A percentile compares a stretch with the other conserved stretches of the same genome.
These are phyloP conservation scores for Coleophora flavipennella DNA, from an alignment of 2,888 invertebrate species.

Conservation along the genomic window DNA sequence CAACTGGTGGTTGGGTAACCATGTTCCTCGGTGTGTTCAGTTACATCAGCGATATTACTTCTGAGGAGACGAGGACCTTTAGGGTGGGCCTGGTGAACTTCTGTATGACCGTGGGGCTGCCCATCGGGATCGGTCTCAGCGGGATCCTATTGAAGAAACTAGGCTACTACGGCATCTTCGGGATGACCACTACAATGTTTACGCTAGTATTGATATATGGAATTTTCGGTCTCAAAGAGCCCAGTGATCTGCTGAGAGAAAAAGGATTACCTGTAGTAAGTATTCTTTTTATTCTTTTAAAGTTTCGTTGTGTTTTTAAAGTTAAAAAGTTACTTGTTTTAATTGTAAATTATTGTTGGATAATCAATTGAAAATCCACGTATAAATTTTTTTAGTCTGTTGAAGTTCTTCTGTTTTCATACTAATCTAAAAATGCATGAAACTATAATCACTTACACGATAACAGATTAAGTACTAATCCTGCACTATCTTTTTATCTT, in stretches of 20 bases:
- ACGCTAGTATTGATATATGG: conserved; percentile 80
- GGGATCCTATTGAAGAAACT: conserved; percentile 56
- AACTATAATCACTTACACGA: too few relatives aligned
- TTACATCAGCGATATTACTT: conserved; percentile 75
- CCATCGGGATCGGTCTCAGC: conserved; percentile 68
- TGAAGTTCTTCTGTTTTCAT: too few relatives aligned
- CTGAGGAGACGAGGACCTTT: conserved; percentile 70
- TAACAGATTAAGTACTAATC: too few relatives aligned
- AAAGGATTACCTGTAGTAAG: conserved; percentile 50
- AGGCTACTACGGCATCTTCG: conserved; percentile 63
- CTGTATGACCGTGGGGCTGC: conserved; percentile 71
- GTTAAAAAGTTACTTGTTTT: too few relatives aligned
- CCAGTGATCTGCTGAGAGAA: conserved; percentile 49
- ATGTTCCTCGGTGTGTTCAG: conserved; percentile 75
- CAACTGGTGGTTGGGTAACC: conserved; percentile 71
- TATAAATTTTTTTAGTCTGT: too few relatives aligned
- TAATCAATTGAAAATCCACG: too few relatives aligned
- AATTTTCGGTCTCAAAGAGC: conserved; percentile 78
- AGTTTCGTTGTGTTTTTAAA: too few relatives aligned
- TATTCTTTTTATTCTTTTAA: too few relatives aligned
- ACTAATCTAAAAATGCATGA: too few relatives aligned
- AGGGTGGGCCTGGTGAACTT: conserved; percentile 76
- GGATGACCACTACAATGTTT: conserved; percentile 47
- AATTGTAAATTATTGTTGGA: too few relatives aligned
- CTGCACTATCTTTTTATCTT: too few relatives aligned